Evolutionary conservation across 2,113 vertebrate species (phyloP), one percentile per base, ranked within the genome.

Genomic region (Pterocles gutturalis): DNA sequence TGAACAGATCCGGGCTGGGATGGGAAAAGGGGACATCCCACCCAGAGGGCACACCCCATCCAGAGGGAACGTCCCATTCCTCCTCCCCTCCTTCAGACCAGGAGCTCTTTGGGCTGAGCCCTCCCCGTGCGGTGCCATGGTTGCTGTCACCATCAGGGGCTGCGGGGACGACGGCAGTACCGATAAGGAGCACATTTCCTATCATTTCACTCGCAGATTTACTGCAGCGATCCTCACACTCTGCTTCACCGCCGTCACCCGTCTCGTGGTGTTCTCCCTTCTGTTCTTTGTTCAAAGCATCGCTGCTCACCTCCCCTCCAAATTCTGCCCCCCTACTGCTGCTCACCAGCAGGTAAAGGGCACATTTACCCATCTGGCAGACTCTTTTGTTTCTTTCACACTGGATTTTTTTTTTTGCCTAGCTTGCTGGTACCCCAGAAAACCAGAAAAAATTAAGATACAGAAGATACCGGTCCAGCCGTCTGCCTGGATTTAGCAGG

Each of bases 161-260:
- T 17, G 34, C 48, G 38, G 82, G 53, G 16, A 7, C 0, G 6
- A 36, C 1, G 38, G 45, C 49, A 43, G 8, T 0, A 28, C 0
- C 10, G 38, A 11, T 1, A 76, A 14, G 33, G 41, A 55, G 43
- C 21, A 55, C 29, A 28, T 20, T 55, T 2, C 34, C 10, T 14
- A 0, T 5, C 1, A 33, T 43, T 19, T 33, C 38, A 60, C 33
- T 12, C 22, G 49, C 20, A 24, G 25, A 10, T 70, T 33, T 28
- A 34, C 38, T 7, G 2, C 58, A n/a, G 26, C 29, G 21, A 17
- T 10, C 64, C 46, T n/a, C 34, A 7, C 25, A 0, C 26, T 31
- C 55, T 18, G 31, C 72, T 51, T 25, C 72, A 2, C 60, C 19
- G 43, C 71, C 8, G 0, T 17, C 55, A 20, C 43, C 51, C 41